These are phyloP conservation scores for Oreohelix idahoensis DNA, from an alignment of 1,140 invertebrate genomes.

Conservation along the genomic window DNA sequence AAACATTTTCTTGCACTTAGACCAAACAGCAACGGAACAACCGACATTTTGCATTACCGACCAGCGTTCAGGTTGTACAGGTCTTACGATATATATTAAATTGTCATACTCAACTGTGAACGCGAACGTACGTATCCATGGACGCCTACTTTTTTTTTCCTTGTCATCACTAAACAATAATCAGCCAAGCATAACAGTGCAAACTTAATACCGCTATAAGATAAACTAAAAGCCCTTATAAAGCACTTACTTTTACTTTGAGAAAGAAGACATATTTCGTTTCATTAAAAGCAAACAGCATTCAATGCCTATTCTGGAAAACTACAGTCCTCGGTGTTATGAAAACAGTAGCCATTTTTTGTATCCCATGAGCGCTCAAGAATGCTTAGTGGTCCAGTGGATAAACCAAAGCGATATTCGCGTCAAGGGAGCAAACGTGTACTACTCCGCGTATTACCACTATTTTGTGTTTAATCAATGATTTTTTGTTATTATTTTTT, in stretches of 20 bases:
- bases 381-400: too few species aligned
- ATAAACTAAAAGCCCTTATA: too few species aligned
- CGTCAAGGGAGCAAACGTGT: too few species aligned
- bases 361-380: neutral
- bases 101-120: too few species aligned
- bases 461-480: too few species aligned
- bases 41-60: neutral
- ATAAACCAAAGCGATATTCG: too few species aligned
- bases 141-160: neutral
- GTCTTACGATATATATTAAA: too few species aligned
- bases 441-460: too few species aligned
- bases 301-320: neutral
- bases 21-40: neutral
- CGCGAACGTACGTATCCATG: neutral
- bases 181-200: neutral
- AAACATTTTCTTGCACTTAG: too few species aligned
- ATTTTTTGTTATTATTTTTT: too few species aligned
- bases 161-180: neutral
- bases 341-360: neutral
- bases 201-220: neutral
- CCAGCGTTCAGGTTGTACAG: too few species aligned
- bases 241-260: neutral
- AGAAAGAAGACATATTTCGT: neutral
- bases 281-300: neutral
- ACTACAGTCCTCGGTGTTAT: neutral